Evolutionary conservation across 2,888 invertebrate genomes (phyloP).

Genomic region (Eupeodes luniger): DNA sequence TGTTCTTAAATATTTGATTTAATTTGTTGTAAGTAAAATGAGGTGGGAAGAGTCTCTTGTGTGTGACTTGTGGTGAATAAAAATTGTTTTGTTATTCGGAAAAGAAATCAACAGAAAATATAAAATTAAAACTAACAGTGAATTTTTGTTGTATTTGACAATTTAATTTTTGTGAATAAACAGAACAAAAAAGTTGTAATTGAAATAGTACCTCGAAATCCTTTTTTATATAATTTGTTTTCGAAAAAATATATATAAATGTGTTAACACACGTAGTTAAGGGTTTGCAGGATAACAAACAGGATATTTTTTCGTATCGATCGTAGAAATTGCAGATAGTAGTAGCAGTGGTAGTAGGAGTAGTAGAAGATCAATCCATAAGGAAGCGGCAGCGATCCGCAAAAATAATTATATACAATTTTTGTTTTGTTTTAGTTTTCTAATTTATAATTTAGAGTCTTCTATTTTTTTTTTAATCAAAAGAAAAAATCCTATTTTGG

Average conservation of each 20-base stretch:
- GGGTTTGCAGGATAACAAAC: constrained; percentile 75
- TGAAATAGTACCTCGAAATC: constrained; percentile 84
- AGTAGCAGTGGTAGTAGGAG: constrained; percentile 68
- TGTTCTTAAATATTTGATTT: constrained; percentile 46
- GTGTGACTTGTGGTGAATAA: constrained; percentile 66
- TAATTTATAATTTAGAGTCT: constrained; percentile 44
- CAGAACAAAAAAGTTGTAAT: constrained; percentile 79
- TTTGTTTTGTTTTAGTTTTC: constrained; percentile 77
- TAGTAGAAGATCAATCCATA: constrained; percentile 81
- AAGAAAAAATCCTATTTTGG: constrained; percentile 47
- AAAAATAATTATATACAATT: constrained; percentile 79
- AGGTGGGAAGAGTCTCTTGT: constrained; percentile 67
- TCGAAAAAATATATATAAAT: constrained; percentile 61
- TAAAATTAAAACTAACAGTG: constrained; percentile 31
- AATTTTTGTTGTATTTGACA: constrained; percentile 59
- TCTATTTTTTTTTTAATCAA: constrained; percentile 35
- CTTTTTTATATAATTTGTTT: constrained; percentile 79
- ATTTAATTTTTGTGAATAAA: constrained; percentile 77
- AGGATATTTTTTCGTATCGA: constrained; percentile 66
- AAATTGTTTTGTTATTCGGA: constrained; percentile 45
- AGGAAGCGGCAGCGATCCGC: constrained; percentile 83
- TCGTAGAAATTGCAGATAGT: constrained; percentile 69
- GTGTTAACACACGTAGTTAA: constrained; percentile 70
- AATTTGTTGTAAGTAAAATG: constrained; percentile 62
- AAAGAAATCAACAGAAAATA: constrained; percentile 11